These are phyloP conservation scores for Philaethria dido DNA, from an alignment of 2,888 invertebrate species.

Conservation along the genomic window DNA sequence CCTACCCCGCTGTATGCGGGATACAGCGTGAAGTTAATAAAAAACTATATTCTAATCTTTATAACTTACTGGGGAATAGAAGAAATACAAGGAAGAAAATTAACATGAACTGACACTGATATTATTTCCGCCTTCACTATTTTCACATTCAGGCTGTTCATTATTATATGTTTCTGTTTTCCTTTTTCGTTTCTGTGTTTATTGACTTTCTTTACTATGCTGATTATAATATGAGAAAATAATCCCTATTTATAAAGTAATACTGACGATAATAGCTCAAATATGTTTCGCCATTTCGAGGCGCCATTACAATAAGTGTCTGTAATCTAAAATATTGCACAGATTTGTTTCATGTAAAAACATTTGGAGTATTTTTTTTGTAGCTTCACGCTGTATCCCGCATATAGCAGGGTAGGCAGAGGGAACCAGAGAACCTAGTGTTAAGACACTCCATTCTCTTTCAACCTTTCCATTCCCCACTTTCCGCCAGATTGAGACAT, in stretches of 20 bases:
- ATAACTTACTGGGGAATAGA: neutral
- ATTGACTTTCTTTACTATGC: constrained; percentile 6
- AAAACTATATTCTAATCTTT: no score
- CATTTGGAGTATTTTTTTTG: no score
- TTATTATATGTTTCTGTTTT: constrained; percentile 7
- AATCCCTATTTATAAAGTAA: neutral
- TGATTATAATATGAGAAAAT: neutral
- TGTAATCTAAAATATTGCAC: constrained; percentile 17
- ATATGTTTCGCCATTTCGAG: neutral
- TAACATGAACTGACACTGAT: neutral
- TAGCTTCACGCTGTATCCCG: no score
- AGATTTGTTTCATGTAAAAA: neutral
- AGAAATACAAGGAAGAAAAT: no score
- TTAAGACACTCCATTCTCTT: no score
- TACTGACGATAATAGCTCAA: constrained; percentile 6
- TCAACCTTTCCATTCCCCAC: no score
- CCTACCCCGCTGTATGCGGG: no score
- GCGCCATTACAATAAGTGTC: constrained; percentile 27
- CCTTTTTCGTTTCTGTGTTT: constrained; percentile 9
- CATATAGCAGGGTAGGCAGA: no score
- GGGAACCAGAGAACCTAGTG: no score
- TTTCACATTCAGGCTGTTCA: neutral
- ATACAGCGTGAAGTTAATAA: no score
- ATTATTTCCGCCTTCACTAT: neutral
- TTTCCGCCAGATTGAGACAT: no score